phyloP scores from a whole-genome alignment of 1,140 invertebrate species.

The Globodera rostochiensis region DNA sequence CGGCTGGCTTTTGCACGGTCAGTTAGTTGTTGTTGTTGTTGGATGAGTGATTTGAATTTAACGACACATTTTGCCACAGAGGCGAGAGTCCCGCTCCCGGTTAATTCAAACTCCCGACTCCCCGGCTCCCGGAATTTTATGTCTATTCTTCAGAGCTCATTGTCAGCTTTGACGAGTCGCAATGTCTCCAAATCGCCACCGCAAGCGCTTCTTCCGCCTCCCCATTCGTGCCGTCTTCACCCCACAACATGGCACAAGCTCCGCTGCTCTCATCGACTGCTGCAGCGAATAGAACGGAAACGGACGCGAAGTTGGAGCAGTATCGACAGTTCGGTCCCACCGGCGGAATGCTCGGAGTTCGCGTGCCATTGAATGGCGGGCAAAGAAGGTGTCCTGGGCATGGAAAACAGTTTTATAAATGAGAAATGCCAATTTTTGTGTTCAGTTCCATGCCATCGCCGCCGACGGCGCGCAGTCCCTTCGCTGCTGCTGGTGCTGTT shows the following conservation, averaged over 20 bases:
- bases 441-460: not conserved
- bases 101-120: not conserved
- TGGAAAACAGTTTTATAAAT: not conserved
- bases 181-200: not conserved
- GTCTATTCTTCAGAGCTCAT: not conserved
- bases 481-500: no score
- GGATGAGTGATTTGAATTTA: not conserved
- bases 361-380: not conserved
- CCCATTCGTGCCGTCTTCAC: not conserved
- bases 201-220: not conserved
- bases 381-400: not conserved
- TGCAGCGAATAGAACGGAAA: not conserved
- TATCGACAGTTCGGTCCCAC: not conserved
- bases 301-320: not conserved
- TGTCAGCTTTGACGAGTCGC: conserved; percentile 2
- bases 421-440: not conserved
- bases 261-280: no score
- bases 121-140: not conserved
- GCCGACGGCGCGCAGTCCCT: not conserved
- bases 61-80: not conserved
- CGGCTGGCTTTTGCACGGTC: conserved; percentile 25
- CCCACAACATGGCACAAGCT: not conserved
- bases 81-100: not conserved
- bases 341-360: not conserved
- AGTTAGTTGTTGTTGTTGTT: not conserved